Evolutionary conservation across 2,888 invertebrate genomes (phyloP), one percentile per base, ranked within the genome.

Genomic region (Chouioia cunea): DNA sequence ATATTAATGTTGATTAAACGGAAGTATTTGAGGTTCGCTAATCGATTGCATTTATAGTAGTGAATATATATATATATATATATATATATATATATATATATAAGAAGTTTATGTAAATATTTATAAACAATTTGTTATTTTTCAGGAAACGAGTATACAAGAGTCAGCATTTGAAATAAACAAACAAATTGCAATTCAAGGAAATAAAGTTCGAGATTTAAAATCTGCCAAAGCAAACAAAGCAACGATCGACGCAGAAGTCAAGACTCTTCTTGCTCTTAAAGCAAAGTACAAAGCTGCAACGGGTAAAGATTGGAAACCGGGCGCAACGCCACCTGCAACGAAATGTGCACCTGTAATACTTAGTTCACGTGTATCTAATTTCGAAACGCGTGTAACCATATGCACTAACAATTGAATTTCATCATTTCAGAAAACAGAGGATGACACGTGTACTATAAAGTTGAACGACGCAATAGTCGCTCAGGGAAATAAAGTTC

Each of bases 241-340:
- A 58, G 64, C 76, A 2, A 75, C 81, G 2, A 81, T 92, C 48
- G 90, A 91, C 73, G 86, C 85, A 0, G 91, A 88, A 77, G 90
- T 89, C 1, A 89, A 90, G 82, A 85, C 82, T 74, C 86, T 92
- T 50, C 84, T 91, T 71, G 87, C 86, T 16, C 80, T 78, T 18
- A 80, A 76, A 72, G 74, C 78, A 16, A 73, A 87, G 64, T 89
- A 87, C 77, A 88, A 89, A 80, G 79, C 79, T 22, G 75, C 84
- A 52, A 87, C 88, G 0, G 89, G 88, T 1, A 78, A 85, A 0
- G 87, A 88, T 16, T 89, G 81, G 80, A 80, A 80, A 72, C 79
- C 83, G 6, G 70, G 69, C 23, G 72, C 67, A 27, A 15, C 2
- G 23, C 22, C 66, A 16, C 65, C 71, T 27, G 44, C 16, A 3